Percentiles rank a stretch among this genome's conserved stretches.
These are phyloP conservation scores for Achlya flavicornis DNA, from an alignment of 2,888 invertebrate genomes.

Conservation along the genomic window DNA sequence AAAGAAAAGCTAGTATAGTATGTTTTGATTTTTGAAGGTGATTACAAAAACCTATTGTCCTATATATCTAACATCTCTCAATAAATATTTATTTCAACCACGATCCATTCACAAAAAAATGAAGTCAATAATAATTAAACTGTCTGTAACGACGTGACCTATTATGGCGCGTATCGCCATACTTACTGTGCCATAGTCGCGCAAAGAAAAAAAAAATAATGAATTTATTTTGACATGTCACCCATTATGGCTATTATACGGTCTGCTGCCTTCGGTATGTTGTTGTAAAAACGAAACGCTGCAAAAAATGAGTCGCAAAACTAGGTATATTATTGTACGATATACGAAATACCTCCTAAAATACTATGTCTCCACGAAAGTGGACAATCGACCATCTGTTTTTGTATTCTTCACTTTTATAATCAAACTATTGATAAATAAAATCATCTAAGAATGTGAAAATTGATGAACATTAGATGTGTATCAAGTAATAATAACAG, in stretches of 20 bases:
- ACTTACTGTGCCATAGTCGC: not conserved
- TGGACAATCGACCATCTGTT: not conserved
- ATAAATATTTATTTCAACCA: no score
- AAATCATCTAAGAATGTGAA: no score
- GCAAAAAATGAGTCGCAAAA: conserved; percentile 5
- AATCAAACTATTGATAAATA: not conserved
- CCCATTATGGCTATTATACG: conserved; percentile 33
- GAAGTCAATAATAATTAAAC: not conserved
- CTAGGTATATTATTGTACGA: not conserved
- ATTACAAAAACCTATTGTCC: not conserved
- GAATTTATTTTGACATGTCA: conserved; percentile 30
- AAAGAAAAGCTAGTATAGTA: no score
- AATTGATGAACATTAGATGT: not conserved
- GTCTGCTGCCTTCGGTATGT: conserved; percentile 19
- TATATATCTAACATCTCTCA: no score
- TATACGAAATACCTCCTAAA: conserved; percentile 3
- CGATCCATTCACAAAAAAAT: not conserved
- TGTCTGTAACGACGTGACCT: not conserved
- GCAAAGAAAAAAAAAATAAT: conserved; percentile 18
- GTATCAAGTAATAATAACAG: conserved; percentile 34
- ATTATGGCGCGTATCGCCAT: not conserved
- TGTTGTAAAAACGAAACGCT: not conserved
- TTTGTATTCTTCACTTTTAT: not conserved
- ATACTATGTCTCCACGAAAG: not conserved
- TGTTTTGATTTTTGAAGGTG: no score